Base-by-base conservation (phyloP, 2,888 invertebrate genomes). In the Augiades crinisus region DNA sequence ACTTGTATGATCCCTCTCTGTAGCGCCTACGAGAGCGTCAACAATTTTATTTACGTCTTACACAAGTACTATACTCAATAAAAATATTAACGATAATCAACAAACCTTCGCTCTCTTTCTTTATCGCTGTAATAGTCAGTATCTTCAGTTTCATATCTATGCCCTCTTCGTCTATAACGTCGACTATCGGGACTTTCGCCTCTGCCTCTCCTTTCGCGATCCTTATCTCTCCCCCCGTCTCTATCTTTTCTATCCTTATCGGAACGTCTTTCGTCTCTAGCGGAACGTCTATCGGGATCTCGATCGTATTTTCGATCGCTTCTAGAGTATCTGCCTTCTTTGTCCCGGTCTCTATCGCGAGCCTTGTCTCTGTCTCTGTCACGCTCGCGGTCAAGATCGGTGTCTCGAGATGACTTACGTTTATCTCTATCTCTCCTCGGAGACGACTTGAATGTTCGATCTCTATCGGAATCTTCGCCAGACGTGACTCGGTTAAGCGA, bases 121-220 rank as follows among this genome's bases (percentile, higher is more conserved):
- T 91, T 88, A 72, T 94, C 94, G 64, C 93, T 94, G 71, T 92
- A 93, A 75, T 92, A 93, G 72, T 93, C 92, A 2, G 92, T 92
- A 63, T 93, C 93, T 52, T 94, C 93, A 0, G 91, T 91, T 58
- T 94, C 93, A 71, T 93, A 93, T 47, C 91, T 77, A 47, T 81
- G 87, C 56, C 83, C 68, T 63, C 78, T 72, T 61, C 86, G 88
- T 22, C 88, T 73, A 44, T 65, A 68, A 1, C 76, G 69, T 19
- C 83, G 72, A 46, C 70, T 58, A 22, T 78, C 81, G 10, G 82
- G 82, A 57, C 81, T 80, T n/a, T 67, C 73, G 52, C 78, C 82
- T 5, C 68, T 67, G 44, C 68, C 72, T 2, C 81, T 75, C 30
- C 76, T 76, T n/a, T 61, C 59, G 7, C 62, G 52, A 12, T 55